A percentile compares a stretch with the other conserved stretches of the same genome.
Conservation (phyloP, 2,888 invertebrate genomes). For the Drosophila imparisetae region DNA sequence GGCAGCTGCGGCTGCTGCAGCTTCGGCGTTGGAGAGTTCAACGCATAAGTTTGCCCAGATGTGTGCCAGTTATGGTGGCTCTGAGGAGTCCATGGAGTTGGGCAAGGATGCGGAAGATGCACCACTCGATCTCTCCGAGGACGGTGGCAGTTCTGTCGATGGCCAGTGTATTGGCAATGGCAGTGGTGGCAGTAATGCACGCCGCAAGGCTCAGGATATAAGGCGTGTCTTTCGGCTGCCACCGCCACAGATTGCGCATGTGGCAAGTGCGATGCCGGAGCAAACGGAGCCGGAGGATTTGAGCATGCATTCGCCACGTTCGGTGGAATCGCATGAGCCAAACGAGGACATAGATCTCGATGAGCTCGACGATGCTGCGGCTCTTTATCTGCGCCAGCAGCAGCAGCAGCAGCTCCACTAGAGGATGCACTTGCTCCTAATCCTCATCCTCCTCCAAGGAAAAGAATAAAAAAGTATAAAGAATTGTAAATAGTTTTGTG, state of each 20-base stretch:
- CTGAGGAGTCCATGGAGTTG: slow-evolving; percentile 81
- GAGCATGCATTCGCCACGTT: slow-evolving; percentile 87
- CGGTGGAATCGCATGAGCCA: slow-evolving; percentile 73
- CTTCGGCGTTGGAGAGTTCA: slow-evolving; percentile 55
- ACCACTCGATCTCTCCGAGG: slow-evolving; percentile 85
- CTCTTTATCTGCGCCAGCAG: slow-evolving; percentile 85
- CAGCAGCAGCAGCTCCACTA: slow-evolving; percentile 56
- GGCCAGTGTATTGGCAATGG: slow-evolving; percentile 65
- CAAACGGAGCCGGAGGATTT: slow-evolving; percentile 97
- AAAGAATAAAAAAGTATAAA: background rate
- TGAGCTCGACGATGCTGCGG: slow-evolving; percentile 86
- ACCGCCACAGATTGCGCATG: slow-evolving; percentile 83
- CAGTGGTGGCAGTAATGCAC: slow-evolving; percentile 62
- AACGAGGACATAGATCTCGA: slow-evolving; percentile 86
- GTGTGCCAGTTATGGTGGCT: slow-evolving; percentile 82
- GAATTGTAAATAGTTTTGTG: slow-evolving; percentile 55
- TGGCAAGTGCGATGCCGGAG: slow-evolving; percentile 87
- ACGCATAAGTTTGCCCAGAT: slow-evolving; percentile 82
- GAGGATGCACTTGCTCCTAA: slow-evolving; percentile 48
- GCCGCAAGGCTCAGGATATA: slow-evolving; percentile 86
- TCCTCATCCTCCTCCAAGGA: background rate
- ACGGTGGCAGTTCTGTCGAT: slow-evolving; percentile 83
- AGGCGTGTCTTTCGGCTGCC: slow-evolving; percentile 86
- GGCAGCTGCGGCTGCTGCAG: slow-evolving; percentile 59
- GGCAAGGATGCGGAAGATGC: slow-evolving; percentile 82